These are phyloP conservation scores for Hippoglossus hippoglossus DNA, from an alignment of 2,797 vertebrate species.

Conservation along the genomic window DNA sequence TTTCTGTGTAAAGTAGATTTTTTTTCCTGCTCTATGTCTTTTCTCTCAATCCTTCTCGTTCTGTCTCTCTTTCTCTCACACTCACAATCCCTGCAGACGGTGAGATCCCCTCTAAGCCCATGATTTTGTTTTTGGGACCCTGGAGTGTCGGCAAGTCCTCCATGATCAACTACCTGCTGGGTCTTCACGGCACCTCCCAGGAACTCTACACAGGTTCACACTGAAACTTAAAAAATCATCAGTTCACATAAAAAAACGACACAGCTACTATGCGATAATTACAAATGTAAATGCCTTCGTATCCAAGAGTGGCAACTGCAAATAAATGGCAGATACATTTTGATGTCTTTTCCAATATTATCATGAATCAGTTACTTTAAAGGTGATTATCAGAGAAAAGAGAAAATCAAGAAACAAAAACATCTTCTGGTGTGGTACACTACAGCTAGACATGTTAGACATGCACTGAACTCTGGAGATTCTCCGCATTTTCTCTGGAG, in stretches of 20 bases:
- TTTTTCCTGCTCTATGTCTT: background rate
- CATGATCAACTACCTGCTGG: constrained; percentile 99
- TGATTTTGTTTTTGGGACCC: constrained; percentile 97
- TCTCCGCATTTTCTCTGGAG: too few relatives aligned
- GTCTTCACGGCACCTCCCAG: constrained; percentile 90
- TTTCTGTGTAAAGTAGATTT: background rate
- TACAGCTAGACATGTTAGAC: too few relatives aligned
- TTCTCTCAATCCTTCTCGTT: constrained; percentile 5
- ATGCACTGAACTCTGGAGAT: too few relatives aligned
- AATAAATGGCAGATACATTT: too few relatives aligned
- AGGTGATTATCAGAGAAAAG: background rate
- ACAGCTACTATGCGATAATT: background rate
- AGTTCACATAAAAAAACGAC: background rate
- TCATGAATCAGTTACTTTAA: background rate
- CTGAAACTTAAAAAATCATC: background rate
- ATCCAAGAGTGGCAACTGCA: background rate
- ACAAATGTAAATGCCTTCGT: background rate
- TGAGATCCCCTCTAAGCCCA: constrained; percentile 97
- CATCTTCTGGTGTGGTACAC: too few relatives aligned
- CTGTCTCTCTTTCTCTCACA: background rate
- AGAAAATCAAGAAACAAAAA: background rate
- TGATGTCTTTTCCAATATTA: background rate
- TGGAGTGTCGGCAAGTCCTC: constrained; percentile 99
- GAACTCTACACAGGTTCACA: constrained; percentile 82
- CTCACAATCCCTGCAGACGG: constrained; percentile 84